These are phyloP conservation scores for Macaria liturata DNA, from an alignment of 2,888 invertebrate species.

Conservation along the genomic window DNA sequence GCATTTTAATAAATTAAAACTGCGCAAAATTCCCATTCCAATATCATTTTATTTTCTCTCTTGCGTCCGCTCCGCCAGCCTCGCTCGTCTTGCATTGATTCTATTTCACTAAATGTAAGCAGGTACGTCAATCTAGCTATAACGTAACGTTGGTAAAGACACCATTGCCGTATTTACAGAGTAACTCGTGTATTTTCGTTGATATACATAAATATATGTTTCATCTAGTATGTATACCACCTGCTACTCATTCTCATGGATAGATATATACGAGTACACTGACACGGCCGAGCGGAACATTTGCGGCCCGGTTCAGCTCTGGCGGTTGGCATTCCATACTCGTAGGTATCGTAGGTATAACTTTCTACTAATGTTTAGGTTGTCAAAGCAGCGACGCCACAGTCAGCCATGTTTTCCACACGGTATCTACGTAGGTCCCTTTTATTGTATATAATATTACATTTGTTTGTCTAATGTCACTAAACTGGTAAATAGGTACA, in stretches of 20 bases:
- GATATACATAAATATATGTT: constrained; percentile 24
- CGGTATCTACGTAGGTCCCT: constrained; percentile 26
- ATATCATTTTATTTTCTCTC: constrained; percentile 73
- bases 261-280: constrained; percentile 36
- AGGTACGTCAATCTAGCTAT: constrained; percentile 57
- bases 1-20: constrained; percentile 83
- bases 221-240: constrained; percentile 35
- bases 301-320: constrained; percentile 39
- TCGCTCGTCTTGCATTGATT: constrained; percentile 62
- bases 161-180: constrained; percentile 43
- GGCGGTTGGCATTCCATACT: constrained; percentile 19
- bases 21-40: constrained; percentile 75
- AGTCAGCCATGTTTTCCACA: constrained; percentile 36
- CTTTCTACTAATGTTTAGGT: constrained; percentile 36
- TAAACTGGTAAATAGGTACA: no score
- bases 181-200: constrained; percentile 44
- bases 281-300: constrained; percentile 37
- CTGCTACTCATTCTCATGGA: neutral
- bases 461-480: no score
- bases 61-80: constrained; percentile 49
- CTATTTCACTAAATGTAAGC: constrained; percentile 50
- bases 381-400: constrained; percentile 26
- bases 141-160: constrained; percentile 31
- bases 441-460: no score
- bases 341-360: constrained; percentile 24